These are phyloP conservation scores for Cardiocondyla obscurior DNA, from an alignment of 1,140 invertebrate genomes.

Conservation along the genomic window DNA sequence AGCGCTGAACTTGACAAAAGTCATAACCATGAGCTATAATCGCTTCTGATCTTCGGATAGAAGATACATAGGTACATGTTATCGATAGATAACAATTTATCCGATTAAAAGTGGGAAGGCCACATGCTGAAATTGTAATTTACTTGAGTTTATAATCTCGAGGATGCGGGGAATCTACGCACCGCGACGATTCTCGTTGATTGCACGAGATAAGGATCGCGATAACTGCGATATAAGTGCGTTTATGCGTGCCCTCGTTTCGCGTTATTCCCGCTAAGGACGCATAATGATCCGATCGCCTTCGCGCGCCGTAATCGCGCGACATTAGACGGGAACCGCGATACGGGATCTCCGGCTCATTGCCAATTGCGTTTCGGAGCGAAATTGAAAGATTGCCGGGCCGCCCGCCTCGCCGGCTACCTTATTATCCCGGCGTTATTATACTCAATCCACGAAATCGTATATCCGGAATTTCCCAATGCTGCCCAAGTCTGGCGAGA, in stretches of 20 bases:
- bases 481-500: background rate
- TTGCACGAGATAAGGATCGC: conserved; percentile 9
- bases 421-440: conserved; percentile 46
- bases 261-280: conserved; percentile 23
- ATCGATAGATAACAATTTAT: too few species aligned
- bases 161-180: background rate
- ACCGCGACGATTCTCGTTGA: background rate
- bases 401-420: conserved; percentile 13
- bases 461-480: conserved; percentile 59
- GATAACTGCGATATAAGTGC: background rate
- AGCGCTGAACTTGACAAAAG: background rate
- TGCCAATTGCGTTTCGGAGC: conserved; percentile 32
- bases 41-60: too few species aligned
- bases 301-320: conserved; percentile 15
- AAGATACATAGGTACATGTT: too few species aligned
- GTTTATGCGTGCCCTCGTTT: conserved; percentile 8
- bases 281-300: conserved; percentile 39
- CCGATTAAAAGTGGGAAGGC: too few species aligned
- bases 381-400: conserved; percentile 64
- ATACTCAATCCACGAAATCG: conserved; percentile 57
- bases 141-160: background rate
- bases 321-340: conserved; percentile 21
- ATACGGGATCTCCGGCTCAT: conserved; percentile 10
- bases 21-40: too few species aligned
- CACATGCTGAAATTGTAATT: background rate